Evolutionary conservation across 2,113 vertebrate genomes (phyloP).

Genomic region (Cephalopterus ornatus): DNA sequence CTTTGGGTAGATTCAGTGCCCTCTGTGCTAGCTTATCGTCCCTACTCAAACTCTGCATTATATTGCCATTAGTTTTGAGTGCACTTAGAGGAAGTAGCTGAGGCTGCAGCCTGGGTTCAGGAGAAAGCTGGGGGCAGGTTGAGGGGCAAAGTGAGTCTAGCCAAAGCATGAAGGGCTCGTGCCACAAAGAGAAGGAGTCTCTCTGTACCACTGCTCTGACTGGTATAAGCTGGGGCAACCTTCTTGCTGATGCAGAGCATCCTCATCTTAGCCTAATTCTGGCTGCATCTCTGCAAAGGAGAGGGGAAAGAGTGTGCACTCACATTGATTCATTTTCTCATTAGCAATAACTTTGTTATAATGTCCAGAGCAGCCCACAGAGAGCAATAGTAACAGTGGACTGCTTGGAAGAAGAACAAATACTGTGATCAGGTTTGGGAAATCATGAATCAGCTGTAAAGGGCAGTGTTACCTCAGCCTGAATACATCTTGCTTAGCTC

Average conservation of each 20-base stretch:
- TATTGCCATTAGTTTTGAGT: neutral
- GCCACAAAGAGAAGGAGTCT: neutral
- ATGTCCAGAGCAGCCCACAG: neutral
- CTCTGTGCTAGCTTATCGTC: neutral
- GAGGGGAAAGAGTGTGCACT: neutral
- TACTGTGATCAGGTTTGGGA: neutral
- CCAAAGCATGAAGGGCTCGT: neutral
- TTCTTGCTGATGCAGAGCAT: neutral
- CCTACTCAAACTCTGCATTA: neutral
- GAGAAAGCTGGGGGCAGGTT: neutral
- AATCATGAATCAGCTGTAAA: conserved; percentile 56
- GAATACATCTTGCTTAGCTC: conserved; percentile 15
- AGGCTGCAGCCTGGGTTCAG: neutral
- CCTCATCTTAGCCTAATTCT: neutral
- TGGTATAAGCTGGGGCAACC: neutral
- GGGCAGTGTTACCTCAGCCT: neutral
- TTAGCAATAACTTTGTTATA: conserved; percentile 27
- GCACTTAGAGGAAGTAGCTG: neutral
- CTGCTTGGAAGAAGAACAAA: conserved; percentile 35
- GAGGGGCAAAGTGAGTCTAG: neutral
- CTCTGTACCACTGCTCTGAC: neutral
- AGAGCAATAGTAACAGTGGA: conserved; percentile 14
- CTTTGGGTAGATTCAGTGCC: rapidly evolving
- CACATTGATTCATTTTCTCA: neutral
- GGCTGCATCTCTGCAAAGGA: neutral